Percentiles rank a stretch among this genome's conserved stretches.
phyloP scores from a whole-genome alignment of 2,888 invertebrate species.

The Diplolepis rosae region DNA sequence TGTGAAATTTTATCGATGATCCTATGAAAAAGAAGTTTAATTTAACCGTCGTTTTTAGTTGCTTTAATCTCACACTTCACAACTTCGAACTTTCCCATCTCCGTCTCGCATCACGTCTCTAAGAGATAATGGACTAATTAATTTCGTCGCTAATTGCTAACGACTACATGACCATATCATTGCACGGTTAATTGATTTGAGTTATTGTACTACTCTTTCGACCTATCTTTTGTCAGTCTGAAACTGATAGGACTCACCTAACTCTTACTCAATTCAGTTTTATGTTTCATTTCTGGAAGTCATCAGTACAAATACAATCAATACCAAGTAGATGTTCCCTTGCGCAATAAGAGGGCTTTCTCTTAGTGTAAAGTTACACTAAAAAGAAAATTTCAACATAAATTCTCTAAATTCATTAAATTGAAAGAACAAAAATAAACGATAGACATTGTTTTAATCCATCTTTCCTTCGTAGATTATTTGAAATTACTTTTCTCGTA shows the following conservation, averaged over 20 bases:
- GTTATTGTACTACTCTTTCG: conserved; percentile 57
- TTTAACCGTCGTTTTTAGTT: conserved; percentile 38
- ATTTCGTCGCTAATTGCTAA: conserved; percentile 68
- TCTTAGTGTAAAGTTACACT: too few species aligned
- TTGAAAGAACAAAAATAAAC: too few species aligned
- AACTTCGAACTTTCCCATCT: conserved; percentile 35
- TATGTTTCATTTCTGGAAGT: conserved; percentile 32
- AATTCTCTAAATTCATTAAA: too few species aligned
- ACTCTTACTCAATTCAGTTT: not conserved
- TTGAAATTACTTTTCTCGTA: too few species aligned
- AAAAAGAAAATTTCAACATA: too few species aligned
- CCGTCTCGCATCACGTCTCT: conserved; percentile 51
- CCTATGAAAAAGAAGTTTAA: conserved; percentile 45
- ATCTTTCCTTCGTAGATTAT: too few species aligned
- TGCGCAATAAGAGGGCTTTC: too few species aligned
- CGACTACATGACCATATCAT: conserved; percentile 60
- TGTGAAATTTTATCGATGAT: conserved; percentile 45
- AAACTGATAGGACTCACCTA: conserved; percentile 5
- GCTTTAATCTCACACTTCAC: conserved; percentile 40
- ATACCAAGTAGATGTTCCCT: too few species aligned
- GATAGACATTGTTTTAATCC: too few species aligned
- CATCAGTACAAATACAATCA: too few species aligned
- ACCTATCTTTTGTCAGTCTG: conserved; percentile 36
- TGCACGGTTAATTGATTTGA: conserved; percentile 66
- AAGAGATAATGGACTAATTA: conserved; percentile 69